Conservation (phyloP, 2,797 vertebrate species). For the Lagocephalus sceleratus region DNA sequence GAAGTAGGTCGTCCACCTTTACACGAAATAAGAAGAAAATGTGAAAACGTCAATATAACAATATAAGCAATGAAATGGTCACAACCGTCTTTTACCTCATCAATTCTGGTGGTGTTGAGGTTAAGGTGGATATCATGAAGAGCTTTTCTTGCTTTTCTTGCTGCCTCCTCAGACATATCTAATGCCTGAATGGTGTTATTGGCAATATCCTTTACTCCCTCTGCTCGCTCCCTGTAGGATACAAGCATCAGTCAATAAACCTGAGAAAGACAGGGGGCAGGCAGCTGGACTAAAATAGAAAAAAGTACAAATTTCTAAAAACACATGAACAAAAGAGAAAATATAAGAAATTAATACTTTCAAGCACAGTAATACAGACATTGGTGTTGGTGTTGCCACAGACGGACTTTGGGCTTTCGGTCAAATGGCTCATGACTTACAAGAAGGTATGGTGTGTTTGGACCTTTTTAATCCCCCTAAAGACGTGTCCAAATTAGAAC, state of each 20-base stretch:
- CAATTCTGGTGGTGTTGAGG: conserved; percentile 64
- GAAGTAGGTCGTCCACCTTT: too few species aligned
- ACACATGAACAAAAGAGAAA: too few species aligned
- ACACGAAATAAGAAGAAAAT: not conserved
- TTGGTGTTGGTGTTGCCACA: too few species aligned
- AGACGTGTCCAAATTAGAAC: too few species aligned
- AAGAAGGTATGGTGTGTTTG: too few species aligned
- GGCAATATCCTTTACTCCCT: conserved; percentile 63
- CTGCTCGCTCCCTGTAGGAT: conserved; percentile 67
- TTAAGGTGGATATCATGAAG: conserved; percentile 60
- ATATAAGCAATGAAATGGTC: not conserved
- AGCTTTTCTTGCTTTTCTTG: conserved; percentile 55
- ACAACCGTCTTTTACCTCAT: conserved; percentile 46
- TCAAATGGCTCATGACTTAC: too few species aligned
- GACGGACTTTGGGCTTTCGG: too few species aligned
- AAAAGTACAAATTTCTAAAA: not conserved
- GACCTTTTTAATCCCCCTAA: too few species aligned
- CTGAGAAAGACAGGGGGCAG: not conserved
- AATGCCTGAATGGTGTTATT: conserved; percentile 62
- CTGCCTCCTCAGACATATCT: conserved; percentile 58
- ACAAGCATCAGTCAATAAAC: not conserved
- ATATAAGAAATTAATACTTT: too few species aligned
- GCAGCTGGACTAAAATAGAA: not conserved
- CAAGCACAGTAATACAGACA: too few species aligned
- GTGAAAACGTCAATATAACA: not conserved